Base-by-base conservation (phyloP, 2,797 vertebrate genomes). In the Otolemur crassicaudatus region DNA sequence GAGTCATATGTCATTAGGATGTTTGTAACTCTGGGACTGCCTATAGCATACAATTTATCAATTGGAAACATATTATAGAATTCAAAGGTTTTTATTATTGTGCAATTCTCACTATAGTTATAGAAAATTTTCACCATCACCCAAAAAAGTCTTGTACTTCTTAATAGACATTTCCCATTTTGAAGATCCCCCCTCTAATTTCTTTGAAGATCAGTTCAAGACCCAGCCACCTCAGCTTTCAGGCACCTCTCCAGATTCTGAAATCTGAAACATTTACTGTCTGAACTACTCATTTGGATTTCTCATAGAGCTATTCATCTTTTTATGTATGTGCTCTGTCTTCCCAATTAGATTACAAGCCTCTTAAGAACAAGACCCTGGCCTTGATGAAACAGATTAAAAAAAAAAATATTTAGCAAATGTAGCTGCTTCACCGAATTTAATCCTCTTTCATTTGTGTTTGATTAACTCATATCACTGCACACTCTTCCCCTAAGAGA, bases 341-440 rank as follows among this genome's bases (percentile, higher is more conserved):
- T 97, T 69, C 10, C 29, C 87, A 95, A 94, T 95, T 95, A 97
- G 70, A 97, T 97, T 93, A 96, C 34, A 96, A 91, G 84, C 40
- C 94, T 94, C 91, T 95, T 82, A 95, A 96, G 93, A 97, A 72
- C n/a, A 95, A 90, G 91, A 49, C 49, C 14, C 70, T 95, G 82
- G 67, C 87, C 94, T 97, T 96, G 89, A 96, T 75, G 95, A 81
- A 95, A 94, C 90, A 97, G 93, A 93, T 76, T 37, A 37, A 37
- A n/a, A 56, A 89, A 96, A 84, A 96, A 96, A 92, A 94, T 93
- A 91, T 94, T 96, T 97, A 96, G 86, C 14, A 97, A 97, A 94
- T 88, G 12, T 80, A 92, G 84, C 65, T 75, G 53, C 72, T 70
- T 96, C 91, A 69, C 25, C 75, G 31, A 97, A 90, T 95, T 93